Evolutionary conservation across 2,888 invertebrate genomes (phyloP).

Genomic region (Ypsolopha sequella): DNA sequence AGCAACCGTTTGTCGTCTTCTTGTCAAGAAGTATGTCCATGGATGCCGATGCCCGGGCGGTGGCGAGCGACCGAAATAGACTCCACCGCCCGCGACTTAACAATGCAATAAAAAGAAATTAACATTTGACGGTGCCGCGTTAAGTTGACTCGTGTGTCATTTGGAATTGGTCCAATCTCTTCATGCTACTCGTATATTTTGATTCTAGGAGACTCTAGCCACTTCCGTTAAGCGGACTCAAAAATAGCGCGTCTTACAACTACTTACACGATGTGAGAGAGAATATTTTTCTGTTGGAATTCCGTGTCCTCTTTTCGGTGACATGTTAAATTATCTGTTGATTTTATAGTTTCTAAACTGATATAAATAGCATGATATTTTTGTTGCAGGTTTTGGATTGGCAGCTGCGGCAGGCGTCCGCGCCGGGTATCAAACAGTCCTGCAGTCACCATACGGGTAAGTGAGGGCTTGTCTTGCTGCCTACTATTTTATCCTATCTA

Average conservation of each 20-base stretch:
- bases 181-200: constrained; percentile 38
- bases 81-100: constrained; percentile 51
- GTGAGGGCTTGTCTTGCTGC: constrained; percentile 39
- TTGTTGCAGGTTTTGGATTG: constrained; percentile 58
- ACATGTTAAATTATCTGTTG: background rate
- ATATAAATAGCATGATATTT: constrained; percentile 12
- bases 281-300: constrained; percentile 35
- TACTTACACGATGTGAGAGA: constrained; percentile 21
- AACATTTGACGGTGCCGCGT: constrained; percentile 52
- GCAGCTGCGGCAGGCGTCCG: constrained; percentile 78
- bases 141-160: constrained; percentile 67
- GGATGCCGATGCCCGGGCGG: constrained; percentile 47
- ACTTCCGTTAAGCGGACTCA: constrained; percentile 58
- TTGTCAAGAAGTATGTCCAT: constrained; percentile 55
- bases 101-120: constrained; percentile 71
- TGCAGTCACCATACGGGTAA: constrained; percentile 90
- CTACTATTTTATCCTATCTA: constrained; percentile 31
- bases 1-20: constrained; percentile 61
- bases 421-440: constrained; percentile 81
- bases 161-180: constrained; percentile 61
- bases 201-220: constrained; percentile 44
- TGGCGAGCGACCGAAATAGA: constrained; percentile 62
- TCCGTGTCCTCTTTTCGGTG: constrained; percentile 23
- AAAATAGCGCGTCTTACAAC: constrained; percentile 45
- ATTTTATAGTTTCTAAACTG: background rate